Evolutionary conservation across 2,797 vertebrate genomes (phyloP).

Genomic region (Nannoperca obscura): DNA sequence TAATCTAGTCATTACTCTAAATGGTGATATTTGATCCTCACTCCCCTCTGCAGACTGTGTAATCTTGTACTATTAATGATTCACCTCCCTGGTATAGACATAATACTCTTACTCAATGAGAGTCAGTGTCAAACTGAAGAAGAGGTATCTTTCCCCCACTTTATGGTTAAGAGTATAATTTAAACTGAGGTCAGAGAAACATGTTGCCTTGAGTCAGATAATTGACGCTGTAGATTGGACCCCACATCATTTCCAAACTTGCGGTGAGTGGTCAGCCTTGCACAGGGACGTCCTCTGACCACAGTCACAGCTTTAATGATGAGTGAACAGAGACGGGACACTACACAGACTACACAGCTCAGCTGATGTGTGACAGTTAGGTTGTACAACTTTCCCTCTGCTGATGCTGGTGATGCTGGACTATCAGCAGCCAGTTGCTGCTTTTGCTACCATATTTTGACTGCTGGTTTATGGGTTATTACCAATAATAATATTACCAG

Average conservation of each 20-base stretch:
- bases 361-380: background rate
- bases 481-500: background rate
- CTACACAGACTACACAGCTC: background rate
- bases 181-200: background rate
- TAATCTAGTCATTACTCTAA: background rate
- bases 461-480: background rate
- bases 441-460: background rate
- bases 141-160: background rate
- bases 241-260: background rate
- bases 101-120: background rate
- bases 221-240: background rate
- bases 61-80: conserved; percentile 10
- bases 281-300: conserved; percentile 59
- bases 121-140: background rate
- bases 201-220: background rate
- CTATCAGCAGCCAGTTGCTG: background rate
- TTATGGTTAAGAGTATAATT: background rate
- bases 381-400: background rate
- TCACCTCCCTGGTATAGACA: conserved; percentile 6
- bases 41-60: background rate
- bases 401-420: background rate
- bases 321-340: conserved; percentile 55
- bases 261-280: background rate
- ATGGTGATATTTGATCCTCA: background rate
- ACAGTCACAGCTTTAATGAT: conserved; percentile 54